Evolutionary conservation across 2,797 vertebrate species (phyloP), one percentile per base, ranked within the genome.

Genomic region (Ctenopoma multispine): DNA sequence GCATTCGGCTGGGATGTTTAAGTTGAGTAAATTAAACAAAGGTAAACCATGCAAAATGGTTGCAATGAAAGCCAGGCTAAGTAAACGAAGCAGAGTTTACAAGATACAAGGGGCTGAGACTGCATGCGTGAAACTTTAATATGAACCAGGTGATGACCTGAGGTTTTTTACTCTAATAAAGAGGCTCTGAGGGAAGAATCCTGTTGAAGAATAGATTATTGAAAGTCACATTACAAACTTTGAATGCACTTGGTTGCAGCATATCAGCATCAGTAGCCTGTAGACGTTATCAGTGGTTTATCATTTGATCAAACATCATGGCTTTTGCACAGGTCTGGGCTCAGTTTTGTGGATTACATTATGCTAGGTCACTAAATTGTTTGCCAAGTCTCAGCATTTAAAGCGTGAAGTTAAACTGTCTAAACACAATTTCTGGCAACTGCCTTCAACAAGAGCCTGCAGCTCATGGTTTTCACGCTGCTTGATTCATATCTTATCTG

Each of bases 1-100:
- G 94, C 94, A 93, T 96, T 96, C 91, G 86, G 88, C 94, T 90
- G 95, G 91, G 95, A 95, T 97, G 96, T 99, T 98, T 98, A 95
- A 95, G 94, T 96, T 96, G 94, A 95, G 95, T 96, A 98, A 98
- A 97, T 96, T 93, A 98, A 99, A 97, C 96, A 97, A 96, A 97
- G 94, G 94, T 96, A 97, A 97, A 96, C 96, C 95, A 87, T 96
- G 96, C 96, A 96, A 96, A 97, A 97, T 96, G 95, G 92, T 91
- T 88, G 95, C 96, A 99, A 96, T 99, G 97, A 96, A 97, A 97
- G 95, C 96, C 96, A 98, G 96, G 96, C 95, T 96, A 95, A 95
- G 95, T 96, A 97, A 97, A 98, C 94, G 92, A 94, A 96, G 94
- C 94, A 93, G 93, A 96, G 96, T 98, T 98, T 96, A 97, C 95